These are phyloP conservation scores for Origma solitaria DNA, from an alignment of 2,113 vertebrate genomes.

Conservation along the genomic window DNA sequence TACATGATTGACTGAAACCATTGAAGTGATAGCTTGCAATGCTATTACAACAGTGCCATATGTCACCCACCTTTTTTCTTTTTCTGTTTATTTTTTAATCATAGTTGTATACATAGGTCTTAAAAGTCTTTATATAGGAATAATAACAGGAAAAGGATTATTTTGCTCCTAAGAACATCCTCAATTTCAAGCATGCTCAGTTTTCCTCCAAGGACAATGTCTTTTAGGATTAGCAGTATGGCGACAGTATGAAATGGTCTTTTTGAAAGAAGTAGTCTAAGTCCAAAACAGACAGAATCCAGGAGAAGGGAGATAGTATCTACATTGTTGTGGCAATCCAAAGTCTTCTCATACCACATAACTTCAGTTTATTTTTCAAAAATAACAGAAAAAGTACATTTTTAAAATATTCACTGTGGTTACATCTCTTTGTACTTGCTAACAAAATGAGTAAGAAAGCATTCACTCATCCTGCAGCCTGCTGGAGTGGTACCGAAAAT, in stretches of 20 bases:
- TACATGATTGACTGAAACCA: not conserved
- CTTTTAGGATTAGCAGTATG: not conserved
- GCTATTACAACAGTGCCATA: not conserved
- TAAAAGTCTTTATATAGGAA: not conserved
- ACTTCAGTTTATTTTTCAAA: not conserved
- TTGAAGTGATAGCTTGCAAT: not conserved
- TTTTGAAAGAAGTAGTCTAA: not conserved
- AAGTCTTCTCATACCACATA: not conserved
- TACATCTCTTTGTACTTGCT: not conserved
- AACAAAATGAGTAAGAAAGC: not conserved
- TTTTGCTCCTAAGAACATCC: not conserved
- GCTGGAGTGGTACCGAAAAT: not conserved
- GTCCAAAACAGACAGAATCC: not conserved
- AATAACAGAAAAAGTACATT: not conserved
- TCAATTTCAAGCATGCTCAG: not conserved
- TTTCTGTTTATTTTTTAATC: not conserved
- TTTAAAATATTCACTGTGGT: not conserved
- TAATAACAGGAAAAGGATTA: not conserved
- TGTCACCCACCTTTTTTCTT: not conserved
- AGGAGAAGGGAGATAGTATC: not conserved
- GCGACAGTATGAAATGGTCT: not conserved
- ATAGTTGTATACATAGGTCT: not conserved
- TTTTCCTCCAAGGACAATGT: not conserved
- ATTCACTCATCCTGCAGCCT: not conserved
- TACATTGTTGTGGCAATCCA: not conserved